These are phyloP conservation scores for Coturnix japonica DNA, from an alignment of 2,113 vertebrate species.

Conservation along the genomic window DNA sequence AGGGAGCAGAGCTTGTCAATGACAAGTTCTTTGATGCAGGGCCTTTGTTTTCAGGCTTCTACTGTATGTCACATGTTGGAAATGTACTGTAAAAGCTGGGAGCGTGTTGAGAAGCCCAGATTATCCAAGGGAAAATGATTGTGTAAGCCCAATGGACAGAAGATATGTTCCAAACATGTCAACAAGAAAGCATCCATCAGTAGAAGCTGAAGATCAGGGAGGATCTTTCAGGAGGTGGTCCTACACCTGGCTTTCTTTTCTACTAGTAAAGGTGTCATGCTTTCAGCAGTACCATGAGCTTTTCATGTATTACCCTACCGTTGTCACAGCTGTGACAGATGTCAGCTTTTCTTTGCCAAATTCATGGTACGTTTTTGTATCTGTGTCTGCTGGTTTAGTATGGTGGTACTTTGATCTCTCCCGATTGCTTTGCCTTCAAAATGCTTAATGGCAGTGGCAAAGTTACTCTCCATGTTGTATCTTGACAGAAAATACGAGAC, in stretches of 20 bases:
- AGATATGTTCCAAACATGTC: background rate
- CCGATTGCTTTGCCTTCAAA: background rate
- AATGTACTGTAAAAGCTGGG: background rate
- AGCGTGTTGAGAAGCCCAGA: background rate
- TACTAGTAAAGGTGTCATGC: background rate
- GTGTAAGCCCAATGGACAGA: background rate
- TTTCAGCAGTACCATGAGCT: background rate
- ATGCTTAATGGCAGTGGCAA: background rate
- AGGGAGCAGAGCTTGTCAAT: rapidly evolving
- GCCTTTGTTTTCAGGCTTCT: background rate
- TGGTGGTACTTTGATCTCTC: background rate
- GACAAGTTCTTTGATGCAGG: background rate
- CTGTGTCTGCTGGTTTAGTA: background rate
- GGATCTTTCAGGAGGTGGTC: background rate
- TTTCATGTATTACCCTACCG: rapidly evolving
- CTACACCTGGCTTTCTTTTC: background rate
- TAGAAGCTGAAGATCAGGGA: background rate
- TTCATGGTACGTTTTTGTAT: background rate
- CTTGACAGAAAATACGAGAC: background rate
- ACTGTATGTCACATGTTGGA: background rate
- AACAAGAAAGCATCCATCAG: background rate
- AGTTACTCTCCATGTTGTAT: background rate
- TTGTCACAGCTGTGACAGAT: background rate
- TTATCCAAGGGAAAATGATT: background rate
- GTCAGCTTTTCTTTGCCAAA: background rate